These are phyloP conservation scores for Pipistrellus kuhlii DNA, from an alignment of 2,797 vertebrate species.

Conservation along the genomic window DNA sequence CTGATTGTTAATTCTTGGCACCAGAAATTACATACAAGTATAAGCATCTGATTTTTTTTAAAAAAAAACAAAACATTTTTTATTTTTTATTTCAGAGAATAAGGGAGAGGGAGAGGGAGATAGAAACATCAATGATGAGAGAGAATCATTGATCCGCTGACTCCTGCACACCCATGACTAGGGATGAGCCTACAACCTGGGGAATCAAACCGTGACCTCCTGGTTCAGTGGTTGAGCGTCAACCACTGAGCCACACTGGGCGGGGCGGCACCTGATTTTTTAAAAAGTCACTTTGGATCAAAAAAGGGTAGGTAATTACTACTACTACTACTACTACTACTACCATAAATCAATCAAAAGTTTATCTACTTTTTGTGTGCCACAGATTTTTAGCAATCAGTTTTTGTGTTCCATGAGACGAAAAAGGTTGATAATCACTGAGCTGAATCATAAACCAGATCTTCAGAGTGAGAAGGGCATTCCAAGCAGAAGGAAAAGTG, in stretches of 20 bases:
- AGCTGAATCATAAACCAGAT: background rate
- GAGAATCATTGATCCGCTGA: background rate
- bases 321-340: no score
- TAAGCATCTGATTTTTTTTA: background rate
- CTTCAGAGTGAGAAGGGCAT: background rate
- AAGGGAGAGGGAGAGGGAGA: background rate
- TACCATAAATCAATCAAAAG: background rate
- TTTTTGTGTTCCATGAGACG: background rate
- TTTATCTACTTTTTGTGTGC: background rate
- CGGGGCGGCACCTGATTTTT: background rate
- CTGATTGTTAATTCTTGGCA: background rate
- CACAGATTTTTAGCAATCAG: background rate
- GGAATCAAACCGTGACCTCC: background rate
- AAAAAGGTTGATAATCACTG: background rate
- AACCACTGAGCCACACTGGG: background rate
- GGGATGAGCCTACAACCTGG: background rate
- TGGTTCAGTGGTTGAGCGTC: background rate
- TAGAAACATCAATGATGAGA: background rate
- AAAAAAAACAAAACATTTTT: no score
- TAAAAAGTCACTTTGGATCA: background rate
- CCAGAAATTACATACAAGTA: background rate
- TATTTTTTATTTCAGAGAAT: background rate
- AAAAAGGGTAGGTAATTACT: background rate
- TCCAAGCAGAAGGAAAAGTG: background rate
- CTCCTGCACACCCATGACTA: background rate